Conservation (phyloP, 2,113 vertebrate species). For the Rafetus swinhoei region DNA sequence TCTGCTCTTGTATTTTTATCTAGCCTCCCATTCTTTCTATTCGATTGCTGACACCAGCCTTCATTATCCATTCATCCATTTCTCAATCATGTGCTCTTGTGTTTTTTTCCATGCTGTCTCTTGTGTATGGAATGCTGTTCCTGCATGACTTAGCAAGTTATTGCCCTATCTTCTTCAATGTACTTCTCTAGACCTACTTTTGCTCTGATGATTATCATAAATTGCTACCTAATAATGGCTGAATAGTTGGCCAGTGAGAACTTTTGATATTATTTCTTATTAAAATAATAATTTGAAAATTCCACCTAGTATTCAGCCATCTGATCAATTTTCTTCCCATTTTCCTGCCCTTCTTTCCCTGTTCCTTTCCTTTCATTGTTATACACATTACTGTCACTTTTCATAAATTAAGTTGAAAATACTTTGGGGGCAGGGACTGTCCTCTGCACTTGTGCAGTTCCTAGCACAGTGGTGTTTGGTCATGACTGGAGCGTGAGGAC, state of each 20-base stretch:
- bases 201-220: neutral
- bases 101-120: neutral
- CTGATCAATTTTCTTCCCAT: neutral
- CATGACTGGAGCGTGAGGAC: too few relatives aligned
- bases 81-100: neutral
- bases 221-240: neutral
- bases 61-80: neutral
- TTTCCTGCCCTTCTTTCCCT: neutral
- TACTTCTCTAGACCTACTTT: neutral
- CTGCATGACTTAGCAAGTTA: neutral
- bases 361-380: neutral
- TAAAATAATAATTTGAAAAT: neutral
- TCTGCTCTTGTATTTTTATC: fast-evolving
- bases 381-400: neutral
- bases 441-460: too few relatives aligned
- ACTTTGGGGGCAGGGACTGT: too few relatives aligned
- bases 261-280: neutral
- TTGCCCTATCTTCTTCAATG: neutral
- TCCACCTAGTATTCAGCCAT: neutral
- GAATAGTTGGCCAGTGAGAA: neutral
- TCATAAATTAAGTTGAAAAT: too few relatives aligned
- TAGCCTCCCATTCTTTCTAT: too few relatives aligned
- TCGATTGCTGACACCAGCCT: neutral
- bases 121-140: neutral
- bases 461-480: too few relatives aligned